Base-by-base conservation (phyloP, 64 coral and sea anemone species). In the Orbicella faveolata region DNA sequence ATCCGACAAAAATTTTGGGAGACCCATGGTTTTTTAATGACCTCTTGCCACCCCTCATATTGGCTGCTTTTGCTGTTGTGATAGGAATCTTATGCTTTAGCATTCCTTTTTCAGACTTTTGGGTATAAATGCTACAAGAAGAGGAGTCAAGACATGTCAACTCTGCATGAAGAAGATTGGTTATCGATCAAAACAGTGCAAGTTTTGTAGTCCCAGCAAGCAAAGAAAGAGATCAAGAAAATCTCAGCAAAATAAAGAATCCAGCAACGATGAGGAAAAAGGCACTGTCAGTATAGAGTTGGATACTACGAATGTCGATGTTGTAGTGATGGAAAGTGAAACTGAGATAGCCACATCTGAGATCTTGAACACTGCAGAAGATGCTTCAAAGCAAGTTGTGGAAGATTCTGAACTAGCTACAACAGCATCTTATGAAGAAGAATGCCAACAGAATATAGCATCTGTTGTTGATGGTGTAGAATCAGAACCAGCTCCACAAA, bases 61-160 rank as follows among this genome's bases (percentile, higher is more conserved):
- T n/a, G n/a, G n/a, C n/a, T n/a, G n/a, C n/a, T n/a, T n/a, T n/a
- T n/a, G n/a, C 4, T 48, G 41, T 5, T 14, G 16, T 63, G 17
- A 63, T 36, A 25, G 21, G 41, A 64, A 64, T 48, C 17, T 75
- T 76, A 20, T 75, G 61, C 55, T 59, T 11, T 15, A 59, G 55
- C 15, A 16, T 18, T 52, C 69, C 66, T n/a, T 87, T 61, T 77
- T 89, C 53, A 99, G 97, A 68, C 93, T 99, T 20, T 74, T 99
- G 36, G 88, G 73, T 23, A 99, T 90, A 30, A 99, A 99, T 92
- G 90, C 97, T 12, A 99, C 97, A 59, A 95, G 90, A 62, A 66
- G 97, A 87, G 97, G 97, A 81, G 91, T 99, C 1, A 99, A 96
- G 63, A 95, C 91, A 15, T 99, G 97, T 63, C 97, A 94, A 36